Base-by-base conservation (phyloP, 1,140 invertebrate species). In the Stegodyphus mimosarum region DNA sequence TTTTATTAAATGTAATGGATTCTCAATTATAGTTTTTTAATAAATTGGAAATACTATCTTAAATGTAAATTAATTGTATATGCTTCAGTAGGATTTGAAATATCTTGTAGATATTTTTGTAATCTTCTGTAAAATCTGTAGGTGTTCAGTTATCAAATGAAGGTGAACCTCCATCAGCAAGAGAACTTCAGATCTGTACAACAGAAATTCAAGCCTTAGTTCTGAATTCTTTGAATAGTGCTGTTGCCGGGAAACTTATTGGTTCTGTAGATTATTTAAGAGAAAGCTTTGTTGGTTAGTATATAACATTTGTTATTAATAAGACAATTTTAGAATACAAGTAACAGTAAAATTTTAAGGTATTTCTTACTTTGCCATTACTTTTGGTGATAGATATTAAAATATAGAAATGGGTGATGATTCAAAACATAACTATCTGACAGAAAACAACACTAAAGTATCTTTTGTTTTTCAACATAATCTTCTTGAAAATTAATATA, bases 171-270 rank as follows among this genome's bases (percentile, higher is more conserved):
- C 77, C 87, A 69, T 90, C 90, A 51, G 87, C 89, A 13, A 89
- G 90, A 76, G 91, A 92, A 51, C 85, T 92, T 15, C 91, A 92
- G 88, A 89, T 90, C 11, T 93, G 92, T 88, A 91, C 92, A 50
- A 91, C 93, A n/a, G 95, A 96, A 90, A 95, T 97, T 51, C 95
- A 96, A 88, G 94, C 94, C 90, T 90, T 93, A 72, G 94, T 97
- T 7, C 90, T 97, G 0, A 91, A 92, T 2, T 92, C 93, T 83
- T 90, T 98, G 15, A 96, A 95, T 87, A 93, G 93, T 85, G 94
- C 93, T 80, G 95, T 98, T 6, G 96, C 95, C 17, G 92, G 93
- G 73, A 94, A 96, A 89, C 91, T 98, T 48, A 94, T 96, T 6
- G 93, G 93, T 64, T 96, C 95, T 13, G 94, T 98, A 0, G 94